phyloP scores from a whole-genome alignment of 2,888 invertebrate genomes.

The Lasius fuliginosus region DNA sequence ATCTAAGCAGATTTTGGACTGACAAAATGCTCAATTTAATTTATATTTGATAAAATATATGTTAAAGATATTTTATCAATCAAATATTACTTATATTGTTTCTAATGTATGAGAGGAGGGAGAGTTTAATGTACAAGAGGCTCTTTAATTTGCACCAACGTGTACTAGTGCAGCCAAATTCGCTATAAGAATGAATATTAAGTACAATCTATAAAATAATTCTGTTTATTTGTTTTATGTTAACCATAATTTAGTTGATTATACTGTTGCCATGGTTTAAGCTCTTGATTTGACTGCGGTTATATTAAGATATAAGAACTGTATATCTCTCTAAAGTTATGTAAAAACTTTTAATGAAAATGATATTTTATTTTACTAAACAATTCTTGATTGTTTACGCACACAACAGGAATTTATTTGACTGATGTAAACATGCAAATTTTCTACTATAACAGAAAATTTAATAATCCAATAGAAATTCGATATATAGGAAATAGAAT shows the following conservation, averaged over 20 bases:
- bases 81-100: background rate
- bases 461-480: conserved; percentile 31
- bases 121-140: conserved; percentile 11
- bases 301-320: conserved; percentile 46
- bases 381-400: conserved; percentile 46
- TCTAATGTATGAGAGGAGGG: background rate
- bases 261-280: conserved; percentile 69
- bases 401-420: conserved; percentile 63
- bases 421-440: conserved; percentile 50
- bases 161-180: conserved; percentile 9
- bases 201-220: conserved; percentile 18
- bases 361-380: conserved; percentile 26
- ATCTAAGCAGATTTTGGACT: background rate
- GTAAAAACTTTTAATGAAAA: conserved; percentile 43
- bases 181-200: background rate
- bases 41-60: conserved; percentile 15
- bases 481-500: conserved; percentile 9
- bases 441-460: conserved; percentile 39
- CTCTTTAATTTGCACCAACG: conserved; percentile 10
- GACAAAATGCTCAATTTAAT: background rate
- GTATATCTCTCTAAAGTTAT: conserved; percentile 40
- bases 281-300: conserved; percentile 52
- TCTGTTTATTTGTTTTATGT: conserved; percentile 5
- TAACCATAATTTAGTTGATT: conserved; percentile 23
- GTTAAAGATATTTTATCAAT: conserved; percentile 1